Evolutionary conservation across 2,888 invertebrate species (phyloP).

Genomic region (Carabus problematicus): DNA sequence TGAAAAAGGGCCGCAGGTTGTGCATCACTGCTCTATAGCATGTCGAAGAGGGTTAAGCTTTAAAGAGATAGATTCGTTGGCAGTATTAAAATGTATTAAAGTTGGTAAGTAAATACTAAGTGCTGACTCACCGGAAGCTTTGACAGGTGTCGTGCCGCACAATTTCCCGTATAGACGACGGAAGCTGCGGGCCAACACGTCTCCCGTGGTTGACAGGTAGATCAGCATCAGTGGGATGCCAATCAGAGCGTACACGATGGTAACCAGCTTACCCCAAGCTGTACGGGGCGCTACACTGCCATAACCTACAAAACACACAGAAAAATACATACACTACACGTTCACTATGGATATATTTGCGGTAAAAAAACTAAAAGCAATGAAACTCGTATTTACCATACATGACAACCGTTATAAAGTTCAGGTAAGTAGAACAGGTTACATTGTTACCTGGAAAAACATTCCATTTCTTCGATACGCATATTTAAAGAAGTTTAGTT

Average conservation of each 20-base stretch:
- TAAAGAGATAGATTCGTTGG: conserved; percentile 14
- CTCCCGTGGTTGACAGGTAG: conserved; percentile 87
- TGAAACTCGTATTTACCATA: too few species aligned
- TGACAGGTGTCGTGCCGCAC: conserved; percentile 54
- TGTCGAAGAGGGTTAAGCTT: neutral
- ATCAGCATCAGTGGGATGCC: conserved; percentile 89
- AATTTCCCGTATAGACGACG: conserved; percentile 72
- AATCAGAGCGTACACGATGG: conserved; percentile 83
- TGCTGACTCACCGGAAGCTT: conserved; percentile 23
- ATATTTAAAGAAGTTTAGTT: too few species aligned
- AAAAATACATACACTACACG: neutral
- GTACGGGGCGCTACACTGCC: conserved; percentile 85
- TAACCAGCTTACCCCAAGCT: conserved; percentile 79
- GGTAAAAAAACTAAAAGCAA: neutral
- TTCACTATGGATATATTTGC: too few species aligned
- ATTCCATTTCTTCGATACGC: too few species aligned
- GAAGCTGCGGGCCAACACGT: conserved; percentile 81
- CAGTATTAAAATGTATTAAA: conserved; percentile 49
- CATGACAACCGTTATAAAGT: too few species aligned
- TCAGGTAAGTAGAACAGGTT: too few species aligned
- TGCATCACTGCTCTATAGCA: too few species aligned
- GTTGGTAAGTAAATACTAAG: conserved; percentile 48
- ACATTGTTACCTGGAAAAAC: too few species aligned
- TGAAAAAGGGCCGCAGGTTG: too few species aligned
- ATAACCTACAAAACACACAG: conserved; percentile 70